Base-by-base conservation (phyloP, 1,140 invertebrate genomes). In the Heliconius hewitsoni region DNA sequence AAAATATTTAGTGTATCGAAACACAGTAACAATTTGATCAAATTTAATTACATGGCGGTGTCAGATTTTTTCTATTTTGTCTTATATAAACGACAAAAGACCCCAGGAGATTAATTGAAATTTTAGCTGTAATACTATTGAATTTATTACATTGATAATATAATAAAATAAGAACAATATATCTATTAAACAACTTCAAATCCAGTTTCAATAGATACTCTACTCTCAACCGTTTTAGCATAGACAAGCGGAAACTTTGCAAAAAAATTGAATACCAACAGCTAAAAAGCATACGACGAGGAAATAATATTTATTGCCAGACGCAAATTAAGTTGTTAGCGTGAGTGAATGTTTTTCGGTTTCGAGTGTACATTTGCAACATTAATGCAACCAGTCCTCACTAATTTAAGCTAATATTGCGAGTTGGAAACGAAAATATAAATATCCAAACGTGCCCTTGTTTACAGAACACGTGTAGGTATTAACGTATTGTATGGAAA, bases 401-500 rank as follows among this genome's bases (percentile, higher is more conserved):
- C 74, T 76, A 70, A 76, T 76, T 76, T 76, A 76, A 60, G 74
- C 57, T 76, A 76, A 76, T 76, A 76, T 70, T 66, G 74, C 42
- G 39, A 60, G 42, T 71, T 39, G 37, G 5, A 71, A 76, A 27
- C 60, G 74, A 42, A 76, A 71, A 76, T 76, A 76, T 76, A 76
- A 70, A 70, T 71, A 76, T 76, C 8, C 66, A 13, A 75, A 75
- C 74, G 8, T 75, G 74, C n/a, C 74, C 57, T 70, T 77, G 55
- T 39, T 83, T 72, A 81, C 34, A 37, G 74, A 81, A 81, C 76
- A 81, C 42, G 71, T 83, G 77, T 77, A 79, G 19, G 75, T 74
- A 81, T 81, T 79, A 81, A 50, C 57, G 75, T 77, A 71, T 81
- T 81, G 74, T 81, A 46, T 71, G 80, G 46, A 81, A 83, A 78